A percentile compares a stretch with the other conserved stretches of the same genome.
Evolutionary conservation across 2,797 vertebrate species (phyloP).

Genomic region (Sebastes iracundus): DNA sequence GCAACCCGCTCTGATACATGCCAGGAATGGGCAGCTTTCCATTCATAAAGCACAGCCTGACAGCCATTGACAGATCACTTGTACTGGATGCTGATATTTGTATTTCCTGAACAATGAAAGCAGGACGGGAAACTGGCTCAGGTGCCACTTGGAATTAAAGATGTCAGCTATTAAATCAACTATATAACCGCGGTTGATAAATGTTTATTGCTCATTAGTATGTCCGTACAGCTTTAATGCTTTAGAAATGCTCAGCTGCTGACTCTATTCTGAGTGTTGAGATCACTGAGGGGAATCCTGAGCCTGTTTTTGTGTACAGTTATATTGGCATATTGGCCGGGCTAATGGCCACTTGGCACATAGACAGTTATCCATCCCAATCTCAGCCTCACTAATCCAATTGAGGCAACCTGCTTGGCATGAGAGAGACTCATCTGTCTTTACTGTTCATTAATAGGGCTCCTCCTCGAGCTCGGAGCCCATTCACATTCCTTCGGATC

Average conservation of each 20-base stretch:
- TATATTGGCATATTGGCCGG: conserved; percentile 64
- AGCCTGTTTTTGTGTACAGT: conserved; percentile 59
- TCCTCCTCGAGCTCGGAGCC: conserved; percentile 47
- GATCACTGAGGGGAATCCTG: conserved; percentile 65
- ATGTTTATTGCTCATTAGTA: conserved; percentile 63
- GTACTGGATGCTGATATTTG: conserved; percentile 33
- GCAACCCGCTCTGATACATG: conserved; percentile 28
- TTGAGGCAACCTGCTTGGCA: conserved; percentile 80
- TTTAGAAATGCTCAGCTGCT: conserved; percentile 47
- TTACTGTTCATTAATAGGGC: conserved; percentile 77
- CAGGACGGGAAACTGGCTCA: conserved; percentile 15
- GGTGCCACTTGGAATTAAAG: conserved; percentile 44
- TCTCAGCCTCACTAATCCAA: conserved; percentile 77
- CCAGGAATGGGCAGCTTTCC: conserved; percentile 45
- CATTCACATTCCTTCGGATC: conserved; percentile 69
- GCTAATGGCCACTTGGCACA: conserved; percentile 79
- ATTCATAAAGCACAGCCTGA: conserved; percentile 61
- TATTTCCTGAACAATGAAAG: conserved; percentile 43
- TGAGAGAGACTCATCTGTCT: conserved; percentile 76
- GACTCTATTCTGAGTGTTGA: conserved; percentile 25
- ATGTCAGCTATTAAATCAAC: conserved; percentile 30
- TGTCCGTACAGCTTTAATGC: conserved; percentile 51
- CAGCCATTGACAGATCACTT: conserved; percentile 52
- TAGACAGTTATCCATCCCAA: conserved; percentile 78
- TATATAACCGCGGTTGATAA: conserved; percentile 45